These are phyloP conservation scores for Nerophis ophidion DNA, from an alignment of 2,113 vertebrate species.

Conservation along the genomic window DNA sequence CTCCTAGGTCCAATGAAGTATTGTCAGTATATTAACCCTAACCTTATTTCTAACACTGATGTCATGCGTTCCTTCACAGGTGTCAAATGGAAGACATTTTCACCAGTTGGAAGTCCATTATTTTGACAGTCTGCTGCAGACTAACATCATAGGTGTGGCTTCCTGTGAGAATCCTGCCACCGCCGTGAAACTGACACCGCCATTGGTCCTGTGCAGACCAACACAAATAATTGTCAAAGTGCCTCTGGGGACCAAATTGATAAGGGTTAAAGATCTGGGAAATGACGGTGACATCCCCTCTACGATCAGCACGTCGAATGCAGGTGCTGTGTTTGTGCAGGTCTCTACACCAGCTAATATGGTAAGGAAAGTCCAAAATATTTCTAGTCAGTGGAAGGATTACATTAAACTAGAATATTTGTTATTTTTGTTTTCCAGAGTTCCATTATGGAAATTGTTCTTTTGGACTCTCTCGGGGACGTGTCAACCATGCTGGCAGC, in stretches of 20 bases:
- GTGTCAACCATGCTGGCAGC: not conserved
- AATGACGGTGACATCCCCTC: not conserved
- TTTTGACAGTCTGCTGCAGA: constrained; percentile 3
- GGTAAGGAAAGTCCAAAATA: not conserved
- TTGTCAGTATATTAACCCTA: too few relatives aligned
- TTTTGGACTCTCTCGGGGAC: not conserved
- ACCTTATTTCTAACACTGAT: too few relatives aligned
- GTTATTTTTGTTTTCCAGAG: not conserved
- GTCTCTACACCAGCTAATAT: not conserved
- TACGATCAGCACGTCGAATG: not conserved
- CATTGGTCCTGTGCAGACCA: not conserved
- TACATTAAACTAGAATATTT: not conserved
- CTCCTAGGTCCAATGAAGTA: too few relatives aligned
- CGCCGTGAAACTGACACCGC: not conserved
- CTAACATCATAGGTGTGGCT: not conserved
- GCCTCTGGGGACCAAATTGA: not conserved
- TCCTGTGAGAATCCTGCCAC: not conserved
- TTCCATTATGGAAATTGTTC: not conserved
- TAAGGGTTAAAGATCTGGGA: not conserved
- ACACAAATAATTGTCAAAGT: not conserved
- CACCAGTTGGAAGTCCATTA: constrained; percentile 3
- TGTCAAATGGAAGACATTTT: not conserved
- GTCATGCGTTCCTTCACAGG: not conserved
- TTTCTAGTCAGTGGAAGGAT: too few relatives aligned
- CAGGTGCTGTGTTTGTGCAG: not conserved